Base-by-base conservation (phyloP, 2,888 invertebrate species). In the Plusia festucae region DNA sequence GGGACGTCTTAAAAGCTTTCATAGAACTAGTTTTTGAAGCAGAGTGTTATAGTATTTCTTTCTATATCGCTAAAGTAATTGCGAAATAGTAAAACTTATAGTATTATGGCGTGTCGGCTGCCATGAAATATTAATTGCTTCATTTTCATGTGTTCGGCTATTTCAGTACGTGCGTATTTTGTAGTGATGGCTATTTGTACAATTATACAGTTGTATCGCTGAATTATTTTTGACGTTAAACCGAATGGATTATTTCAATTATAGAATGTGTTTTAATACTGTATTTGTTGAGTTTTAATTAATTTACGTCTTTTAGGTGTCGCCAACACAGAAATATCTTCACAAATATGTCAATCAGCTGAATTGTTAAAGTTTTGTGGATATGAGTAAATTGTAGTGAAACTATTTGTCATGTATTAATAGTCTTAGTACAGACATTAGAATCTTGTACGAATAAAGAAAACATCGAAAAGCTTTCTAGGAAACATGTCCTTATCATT, bases 1-100 rank as follows among this genome's bases (percentile, higher is more conserved):
- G 78, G 76, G 85, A 83, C 82, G 85, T 82, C 84, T 85, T 87
- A 85, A 89, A 87, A 86, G 86, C 83, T 78, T 82, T 83, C 81
- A 76, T 81, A 65, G 81, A 82, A 86, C 82, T 83, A 83, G 73
- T 82, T 77, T 76, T 69, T 60, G 68, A 76, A 72, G 72, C 57
- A 32, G 59, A 70, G 64, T 62, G 59, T 67, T 22, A 64, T 44
- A 59, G 68, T 40, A 27, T 53, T 57, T 57, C 71, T 61, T 64
- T 56, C 30, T 59, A 66, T 61, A 60, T 58, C 58, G 22, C 40
- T 73, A 32, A 59, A 64, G 30, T 70, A 68, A 78, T 70, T 78
- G 67, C 68, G 54, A 72, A 71, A 76, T 68, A 63, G 60, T 62
- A 67, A 69, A 73, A 66, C 40, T 65, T 77, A 66, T 64, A 68